Evolutionary conservation across 2,113 vertebrate genomes (phyloP).

Genomic region (Crotalus tigris): DNA sequence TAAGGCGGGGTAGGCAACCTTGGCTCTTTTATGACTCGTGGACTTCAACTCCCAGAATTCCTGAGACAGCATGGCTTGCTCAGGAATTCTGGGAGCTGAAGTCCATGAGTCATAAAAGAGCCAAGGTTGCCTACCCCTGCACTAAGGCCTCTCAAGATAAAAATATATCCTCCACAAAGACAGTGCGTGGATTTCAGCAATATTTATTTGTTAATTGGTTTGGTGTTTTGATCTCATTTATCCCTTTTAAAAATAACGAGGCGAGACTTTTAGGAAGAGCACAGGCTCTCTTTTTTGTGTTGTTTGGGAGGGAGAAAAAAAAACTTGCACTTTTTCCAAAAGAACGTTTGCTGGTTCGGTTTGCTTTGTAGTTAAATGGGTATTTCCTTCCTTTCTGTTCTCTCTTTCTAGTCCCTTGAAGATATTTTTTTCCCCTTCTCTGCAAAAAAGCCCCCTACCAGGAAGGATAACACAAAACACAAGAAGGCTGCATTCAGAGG

Average conservation of each 20-base stretch:
- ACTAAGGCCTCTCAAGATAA: neutral
- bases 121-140: too few species aligned
- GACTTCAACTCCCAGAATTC: too few species aligned
- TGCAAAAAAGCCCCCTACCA: too few species aligned
- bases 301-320: slow-evolving; percentile 11
- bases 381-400: slow-evolving; percentile 17
- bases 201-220: slow-evolving; percentile 30
- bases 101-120: too few species aligned
- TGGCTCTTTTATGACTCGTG: too few species aligned
- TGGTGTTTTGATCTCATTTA: slow-evolving; percentile 17
- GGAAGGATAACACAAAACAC: too few species aligned
- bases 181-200: neutral
- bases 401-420: neutral
- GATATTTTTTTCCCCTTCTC: neutral
- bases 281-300: fast-evolving
- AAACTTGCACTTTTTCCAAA: slow-evolving; percentile 13
- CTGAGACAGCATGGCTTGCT: too few species aligned
- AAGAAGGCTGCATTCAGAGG: too few species aligned
- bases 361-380: slow-evolving; percentile 7
- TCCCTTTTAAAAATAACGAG: slow-evolving; percentile 10
- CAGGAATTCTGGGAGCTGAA: too few species aligned
- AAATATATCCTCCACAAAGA: neutral
- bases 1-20: neutral
- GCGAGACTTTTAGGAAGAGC: neutral
- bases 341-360: neutral